Conservation (phyloP, 1,140 invertebrate genomes). For the Hyles vespertilio region DNA sequence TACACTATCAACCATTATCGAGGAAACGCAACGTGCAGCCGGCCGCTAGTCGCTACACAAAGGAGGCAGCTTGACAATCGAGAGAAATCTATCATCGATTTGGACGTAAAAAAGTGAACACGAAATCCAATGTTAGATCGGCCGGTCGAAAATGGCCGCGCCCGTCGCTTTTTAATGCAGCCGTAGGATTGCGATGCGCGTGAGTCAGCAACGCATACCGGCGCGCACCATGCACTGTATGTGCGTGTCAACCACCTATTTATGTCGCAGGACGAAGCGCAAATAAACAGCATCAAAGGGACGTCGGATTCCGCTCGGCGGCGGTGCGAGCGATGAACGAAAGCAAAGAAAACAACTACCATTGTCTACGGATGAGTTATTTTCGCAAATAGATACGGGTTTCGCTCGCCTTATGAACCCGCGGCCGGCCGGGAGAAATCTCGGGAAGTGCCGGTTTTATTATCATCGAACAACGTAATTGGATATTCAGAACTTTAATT, state of each 20-base stretch:
- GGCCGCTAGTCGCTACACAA: too few relatives aligned
- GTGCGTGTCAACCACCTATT: constrained; percentile 71
- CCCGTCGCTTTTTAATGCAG: constrained; percentile 41
- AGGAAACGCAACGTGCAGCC: too few relatives aligned
- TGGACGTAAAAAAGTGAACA: constrained; percentile 24
- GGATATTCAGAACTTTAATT: too few relatives aligned
- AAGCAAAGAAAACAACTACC: constrained; percentile 59
- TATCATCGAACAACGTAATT: too few relatives aligned
- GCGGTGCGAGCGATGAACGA: constrained; percentile 35
- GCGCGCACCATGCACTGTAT: constrained; percentile 53
- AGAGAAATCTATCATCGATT: constrained; percentile 24
- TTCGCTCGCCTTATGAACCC: constrained; percentile 15
- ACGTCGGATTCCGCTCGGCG: constrained; percentile 53
- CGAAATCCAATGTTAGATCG: constrained; percentile 1
- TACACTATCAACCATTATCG: too few relatives aligned
- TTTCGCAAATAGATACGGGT: constrained; percentile 61
- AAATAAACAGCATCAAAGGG: constrained; percentile 74
- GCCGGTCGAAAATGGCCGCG: constrained; percentile 40
- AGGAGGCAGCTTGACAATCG: background rate
- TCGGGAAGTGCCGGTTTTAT: too few relatives aligned
- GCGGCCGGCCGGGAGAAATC: too few relatives aligned
- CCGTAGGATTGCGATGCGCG: constrained; percentile 45
- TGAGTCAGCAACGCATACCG: constrained; percentile 62
- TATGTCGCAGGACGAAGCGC: constrained; percentile 71
- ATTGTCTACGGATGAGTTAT: constrained; percentile 70